Evolutionary conservation across 2,113 vertebrate species (phyloP), one percentile per base, ranked within the genome.

Genomic region (Geococcyx californianus): DNA sequence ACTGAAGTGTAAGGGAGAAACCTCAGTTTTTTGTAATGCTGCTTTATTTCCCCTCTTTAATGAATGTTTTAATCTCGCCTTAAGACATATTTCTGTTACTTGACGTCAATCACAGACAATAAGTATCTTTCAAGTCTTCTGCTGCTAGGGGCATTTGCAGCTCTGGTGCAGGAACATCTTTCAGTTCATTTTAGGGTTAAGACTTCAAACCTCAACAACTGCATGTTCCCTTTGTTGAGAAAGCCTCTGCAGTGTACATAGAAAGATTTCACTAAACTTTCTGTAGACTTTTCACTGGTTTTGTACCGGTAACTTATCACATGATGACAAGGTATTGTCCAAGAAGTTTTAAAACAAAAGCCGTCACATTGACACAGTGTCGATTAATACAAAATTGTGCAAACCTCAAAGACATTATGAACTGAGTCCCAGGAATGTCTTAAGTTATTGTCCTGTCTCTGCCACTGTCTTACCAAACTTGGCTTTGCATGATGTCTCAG

Each of bases 111-210:
- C 55, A 82, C 67, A 84, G 56, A 60, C 55, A 87, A 84, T 15
- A 31, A 23, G 56, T 84, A 62, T 33, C 90, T 93, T 95, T 87
- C 66, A 90, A 75, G 60, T 75, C 49, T 68, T 56, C 56, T 56
- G 58, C 87, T 79, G 40, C 66, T 45, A 59, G 42, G 25, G 54
- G 42, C 76, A 49, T 91, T 87, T 90, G 70, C 63, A 75, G 10
- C 77, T 78, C 54, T 68, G 62, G 60, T 82, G 69, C 2, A n/a
- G 83, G 69, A 95, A 84, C 31, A 64, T 17, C 45, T 79, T 82
- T 84, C 54, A 64, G 69, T 84, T 93, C 77, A 69, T 68, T 79
- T 73, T 55, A 84, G 73, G 88, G 94, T 96, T 93, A 92, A 94
- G 69, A 60, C 40, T 79, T 92, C 54, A 86, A 5, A 80, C 58